A percentile compares a stretch with the other conserved stretches of the same genome.
Evolutionary conservation across 2,888 invertebrate species (phyloP).

Genomic region (Calameuta pallipes): DNA sequence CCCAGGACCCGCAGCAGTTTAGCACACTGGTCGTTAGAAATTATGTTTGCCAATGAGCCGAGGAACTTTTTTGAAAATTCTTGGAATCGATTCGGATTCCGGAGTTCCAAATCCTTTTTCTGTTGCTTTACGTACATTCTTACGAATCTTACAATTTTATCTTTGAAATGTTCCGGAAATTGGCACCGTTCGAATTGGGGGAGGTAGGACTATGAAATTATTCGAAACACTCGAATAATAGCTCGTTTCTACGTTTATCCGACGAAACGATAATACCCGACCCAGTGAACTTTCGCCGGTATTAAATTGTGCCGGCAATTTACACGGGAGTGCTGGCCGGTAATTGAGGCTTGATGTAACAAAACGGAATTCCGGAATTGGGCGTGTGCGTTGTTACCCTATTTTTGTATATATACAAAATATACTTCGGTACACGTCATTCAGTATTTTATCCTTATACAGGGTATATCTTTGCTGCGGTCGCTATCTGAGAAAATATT

Average conservation of each 20-base stretch:
- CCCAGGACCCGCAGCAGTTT: neutral
- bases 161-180: neutral
- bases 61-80: neutral
- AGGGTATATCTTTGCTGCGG: neutral
- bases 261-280: neutral
- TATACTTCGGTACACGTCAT: neutral
- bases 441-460: neutral
- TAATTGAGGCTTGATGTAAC: slow-evolving; percentile 27
- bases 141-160: neutral
- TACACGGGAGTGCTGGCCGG: slow-evolving; percentile 28
- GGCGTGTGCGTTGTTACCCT: neutral
- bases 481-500: neutral
- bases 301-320: slow-evolving; percentile 51
- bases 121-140: no score
- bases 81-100: neutral
- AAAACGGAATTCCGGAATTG: slow-evolving; percentile 28
- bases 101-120: neutral
- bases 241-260: neutral
- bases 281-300: slow-evolving; percentile 52
- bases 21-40: neutral
- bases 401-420: neutral
- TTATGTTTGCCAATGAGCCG: neutral
- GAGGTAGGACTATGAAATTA: neutral
- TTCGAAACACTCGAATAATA: slow-evolving; percentile 26
- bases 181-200: neutral